Base-by-base conservation (phyloP, 2,888 invertebrate genomes). In the Anarsia innoxiella region DNA sequence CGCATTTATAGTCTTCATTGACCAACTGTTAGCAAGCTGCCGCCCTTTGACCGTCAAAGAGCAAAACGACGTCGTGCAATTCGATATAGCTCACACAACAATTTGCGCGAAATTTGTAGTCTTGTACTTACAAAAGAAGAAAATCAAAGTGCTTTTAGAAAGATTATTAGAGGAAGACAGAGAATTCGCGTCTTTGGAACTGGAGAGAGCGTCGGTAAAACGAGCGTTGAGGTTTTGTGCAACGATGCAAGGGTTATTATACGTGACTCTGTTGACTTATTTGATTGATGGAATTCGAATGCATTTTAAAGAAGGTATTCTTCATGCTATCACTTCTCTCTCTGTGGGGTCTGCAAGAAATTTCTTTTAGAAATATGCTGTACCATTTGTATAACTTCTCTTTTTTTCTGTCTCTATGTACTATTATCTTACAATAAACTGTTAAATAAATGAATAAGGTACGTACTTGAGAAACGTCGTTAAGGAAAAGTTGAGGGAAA, bases 251-350 rank as follows among this genome's bases (percentile, higher is more conserved):
- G 23, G 37, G 0, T 39, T 42, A 2, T 44, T 61, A 0, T 64
- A 48, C 32, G 9, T 50, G 0, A 56, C 68, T 0, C 4, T 74
- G 10, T 14, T 46, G 3, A 14, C 48, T 1, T 37, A 59, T 1
- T 41, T 51, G 2, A 16, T 65, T 11, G 68, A 67, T 29, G 62
- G 44, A 0, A 38, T 71, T 1, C 47, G 46, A 25, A 48, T 42
- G 26, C 46, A 68, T 49, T 39, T 62, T 13, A 51, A 41, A 26
- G 55, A 67, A 56, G 74, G 74, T 74, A 53, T n/a, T n/a, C n/a
- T n/a, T n/a, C n/a, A n/a, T n/a, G n/a, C n/a, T n/a, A n/a, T n/a
- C n/a, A n/a, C n/a, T n/a, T n/a, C n/a, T n/a, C n/a, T n/a, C n/a
- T n/a, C n/a, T n/a, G n/a, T n/a, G n/a, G n/a, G n/a, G n/a, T n/a